phyloP scores from a whole-genome alignment of 2,797 vertebrate species.

The Etheostoma perlongum region DNA sequence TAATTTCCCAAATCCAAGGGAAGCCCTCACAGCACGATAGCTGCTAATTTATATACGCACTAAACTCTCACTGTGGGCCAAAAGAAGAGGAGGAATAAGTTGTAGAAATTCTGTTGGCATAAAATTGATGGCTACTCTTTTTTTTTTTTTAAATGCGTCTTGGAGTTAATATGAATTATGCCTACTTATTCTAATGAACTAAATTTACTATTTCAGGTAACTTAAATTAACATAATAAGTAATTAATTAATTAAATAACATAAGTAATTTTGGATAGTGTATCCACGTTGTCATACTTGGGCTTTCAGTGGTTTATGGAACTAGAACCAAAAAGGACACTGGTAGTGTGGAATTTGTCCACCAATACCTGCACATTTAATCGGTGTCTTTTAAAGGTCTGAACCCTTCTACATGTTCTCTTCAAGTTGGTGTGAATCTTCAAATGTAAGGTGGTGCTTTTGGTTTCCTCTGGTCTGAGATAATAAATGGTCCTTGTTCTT shows the following conservation, averaged over 20 bases:
- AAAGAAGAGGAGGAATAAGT: not conserved
- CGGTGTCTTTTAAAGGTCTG: no score
- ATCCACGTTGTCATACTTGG: no score
- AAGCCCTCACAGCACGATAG: slow-evolving; percentile 6
- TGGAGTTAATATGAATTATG: not conserved
- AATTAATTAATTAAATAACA: no score
- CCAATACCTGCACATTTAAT: not conserved
- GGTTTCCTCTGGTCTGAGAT: no score
- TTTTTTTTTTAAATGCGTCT: not conserved
- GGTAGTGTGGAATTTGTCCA: not conserved
- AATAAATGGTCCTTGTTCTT: no score
- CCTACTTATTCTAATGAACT: no score
- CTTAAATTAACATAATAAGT: not conserved
- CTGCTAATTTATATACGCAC: slow-evolving; percentile 15
- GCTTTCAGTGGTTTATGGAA: not conserved
- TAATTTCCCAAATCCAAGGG: slow-evolving; percentile 58
- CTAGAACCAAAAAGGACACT: not conserved
- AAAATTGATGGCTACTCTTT: rapidly evolving
- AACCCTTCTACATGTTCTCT: no score
- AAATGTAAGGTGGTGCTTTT: no score
- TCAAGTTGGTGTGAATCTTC: no score
- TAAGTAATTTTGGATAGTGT: not conserved
- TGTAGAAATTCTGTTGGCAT: no score
- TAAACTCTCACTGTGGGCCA: not conserved
- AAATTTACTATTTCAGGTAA: not conserved